Conservation (phyloP, 2,797 vertebrate genomes). For the Steatocranus sp. region DNA sequence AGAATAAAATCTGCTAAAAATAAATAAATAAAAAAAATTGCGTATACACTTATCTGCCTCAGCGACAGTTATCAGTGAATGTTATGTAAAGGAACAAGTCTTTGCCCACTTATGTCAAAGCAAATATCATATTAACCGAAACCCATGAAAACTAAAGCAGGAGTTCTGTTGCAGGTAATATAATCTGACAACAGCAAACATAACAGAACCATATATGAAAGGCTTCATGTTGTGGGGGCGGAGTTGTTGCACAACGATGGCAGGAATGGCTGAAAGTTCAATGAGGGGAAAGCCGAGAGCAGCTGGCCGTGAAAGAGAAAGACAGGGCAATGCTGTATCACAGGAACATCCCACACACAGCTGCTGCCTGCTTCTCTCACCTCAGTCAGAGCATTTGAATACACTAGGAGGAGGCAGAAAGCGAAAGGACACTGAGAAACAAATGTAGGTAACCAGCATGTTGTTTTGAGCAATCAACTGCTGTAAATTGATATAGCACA, state of each 20-base stretch:
- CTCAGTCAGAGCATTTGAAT: constrained; percentile 26
- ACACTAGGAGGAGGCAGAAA: not conserved
- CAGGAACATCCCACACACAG: constrained; percentile 58
- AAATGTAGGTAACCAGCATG: not conserved
- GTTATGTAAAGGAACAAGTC: not conserved
- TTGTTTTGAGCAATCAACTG: not conserved
- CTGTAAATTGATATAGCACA: not conserved
- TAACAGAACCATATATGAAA: constrained; percentile 19
- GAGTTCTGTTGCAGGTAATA: not conserved
- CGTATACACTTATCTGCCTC: not conserved
- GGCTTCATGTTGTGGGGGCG: not conserved
- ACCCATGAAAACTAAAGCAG: not conserved
- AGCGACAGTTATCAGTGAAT: not conserved
- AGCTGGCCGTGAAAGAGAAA: constrained; percentile 27
- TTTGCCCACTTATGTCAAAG: not conserved
- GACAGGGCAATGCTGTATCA: constrained; percentile 15
- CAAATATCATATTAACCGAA: not conserved
- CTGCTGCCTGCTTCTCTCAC: constrained; percentile 38
- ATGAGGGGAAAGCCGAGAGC: constrained; percentile 39
- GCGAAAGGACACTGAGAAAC: not conserved
- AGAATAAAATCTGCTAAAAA: not conserved
- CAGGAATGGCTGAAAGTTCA: constrained; percentile 23
- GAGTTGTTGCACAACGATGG: constrained; percentile 25
- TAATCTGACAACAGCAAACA: not conserved
- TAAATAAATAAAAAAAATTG: not conserved